Evolutionary conservation across 2,797 vertebrate genomes (phyloP).

Genomic region (Pseudochirops cupreus): DNA sequence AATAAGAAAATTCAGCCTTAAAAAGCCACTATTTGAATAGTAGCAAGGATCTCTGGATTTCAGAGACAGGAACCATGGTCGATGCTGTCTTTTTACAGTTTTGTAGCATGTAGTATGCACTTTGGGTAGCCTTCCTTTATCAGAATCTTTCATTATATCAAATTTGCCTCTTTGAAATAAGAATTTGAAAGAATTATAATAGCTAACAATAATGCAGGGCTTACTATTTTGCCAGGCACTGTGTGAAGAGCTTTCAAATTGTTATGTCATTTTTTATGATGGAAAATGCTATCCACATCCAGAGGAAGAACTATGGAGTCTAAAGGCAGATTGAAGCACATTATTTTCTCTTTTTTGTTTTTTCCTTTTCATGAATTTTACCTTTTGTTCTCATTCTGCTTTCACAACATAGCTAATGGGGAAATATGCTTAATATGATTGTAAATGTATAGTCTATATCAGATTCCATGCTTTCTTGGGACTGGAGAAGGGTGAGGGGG

Average conservation of each 20-base stretch:
- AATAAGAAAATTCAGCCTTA: not conserved
- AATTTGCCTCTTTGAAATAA: not conserved
- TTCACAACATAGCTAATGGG: no score
- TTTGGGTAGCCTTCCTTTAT: not conserved
- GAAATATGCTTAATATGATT: no score
- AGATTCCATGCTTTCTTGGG: no score
- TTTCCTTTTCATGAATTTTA: no score
- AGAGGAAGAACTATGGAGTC: no score
- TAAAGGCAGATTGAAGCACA: no score
- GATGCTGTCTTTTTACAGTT: not conserved
- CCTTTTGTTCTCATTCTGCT: no score
- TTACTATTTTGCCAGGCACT: not conserved
- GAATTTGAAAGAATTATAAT: not conserved
- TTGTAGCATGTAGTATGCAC: not conserved
- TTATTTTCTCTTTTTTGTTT: no score
- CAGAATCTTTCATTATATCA: not conserved
- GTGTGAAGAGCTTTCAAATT: not conserved
- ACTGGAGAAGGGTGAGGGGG: no score
- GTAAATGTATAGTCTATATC: no score
- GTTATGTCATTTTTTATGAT: not conserved
- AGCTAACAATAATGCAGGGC: not conserved
- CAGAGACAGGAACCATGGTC: not conserved
- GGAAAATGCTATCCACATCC: no score
- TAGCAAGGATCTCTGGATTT: not conserved
- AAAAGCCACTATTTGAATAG: not conserved